Evolutionary conservation across 1,140 invertebrate species (phyloP).

Genomic region (Oppia nitens): DNA sequence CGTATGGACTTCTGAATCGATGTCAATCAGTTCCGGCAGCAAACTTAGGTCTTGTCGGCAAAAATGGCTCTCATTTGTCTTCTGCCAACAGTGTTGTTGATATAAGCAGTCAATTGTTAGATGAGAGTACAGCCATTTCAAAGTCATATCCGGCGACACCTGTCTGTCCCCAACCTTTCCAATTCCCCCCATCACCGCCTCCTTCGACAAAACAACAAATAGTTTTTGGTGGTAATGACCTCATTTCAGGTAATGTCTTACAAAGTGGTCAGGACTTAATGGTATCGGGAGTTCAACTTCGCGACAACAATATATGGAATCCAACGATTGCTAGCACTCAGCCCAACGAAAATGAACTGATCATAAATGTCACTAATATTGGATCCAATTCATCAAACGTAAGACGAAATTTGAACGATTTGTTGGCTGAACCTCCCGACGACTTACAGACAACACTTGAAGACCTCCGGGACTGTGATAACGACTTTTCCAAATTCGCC

Average conservation of each 20-base stretch:
- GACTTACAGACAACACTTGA: constrained; percentile 23
- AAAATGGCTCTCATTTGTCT: not conserved
- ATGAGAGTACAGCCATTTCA: constrained; percentile 5
- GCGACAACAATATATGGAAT: not conserved
- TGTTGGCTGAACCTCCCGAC: constrained; percentile 17
- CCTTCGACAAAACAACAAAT: not conserved
- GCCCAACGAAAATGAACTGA: constrained; percentile 7
- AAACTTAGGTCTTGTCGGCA: not conserved
- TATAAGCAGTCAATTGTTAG: not conserved
- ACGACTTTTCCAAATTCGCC: constrained; percentile 23
- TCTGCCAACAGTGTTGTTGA: not conserved
- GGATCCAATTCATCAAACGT: constrained; percentile 3
- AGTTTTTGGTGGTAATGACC: not conserved
- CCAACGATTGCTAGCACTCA: not conserved
- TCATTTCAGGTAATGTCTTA: not conserved
- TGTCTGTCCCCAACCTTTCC: constrained; percentile 16
- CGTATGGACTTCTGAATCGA: constrained; percentile 33
- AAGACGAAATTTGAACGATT: constrained; percentile 10
- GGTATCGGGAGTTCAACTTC: constrained; percentile 13
- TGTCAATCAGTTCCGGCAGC: constrained; percentile 54
- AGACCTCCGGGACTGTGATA: constrained; percentile 24
- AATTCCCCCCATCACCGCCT: constrained; percentile 8
- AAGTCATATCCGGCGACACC: constrained; percentile 22
- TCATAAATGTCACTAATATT: constrained; percentile 3
- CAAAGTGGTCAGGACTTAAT: constrained; percentile 17